These are phyloP conservation scores for Himalopsyche phryganea DNA, from an alignment of 1,140 invertebrate genomes.

Conservation along the genomic window DNA sequence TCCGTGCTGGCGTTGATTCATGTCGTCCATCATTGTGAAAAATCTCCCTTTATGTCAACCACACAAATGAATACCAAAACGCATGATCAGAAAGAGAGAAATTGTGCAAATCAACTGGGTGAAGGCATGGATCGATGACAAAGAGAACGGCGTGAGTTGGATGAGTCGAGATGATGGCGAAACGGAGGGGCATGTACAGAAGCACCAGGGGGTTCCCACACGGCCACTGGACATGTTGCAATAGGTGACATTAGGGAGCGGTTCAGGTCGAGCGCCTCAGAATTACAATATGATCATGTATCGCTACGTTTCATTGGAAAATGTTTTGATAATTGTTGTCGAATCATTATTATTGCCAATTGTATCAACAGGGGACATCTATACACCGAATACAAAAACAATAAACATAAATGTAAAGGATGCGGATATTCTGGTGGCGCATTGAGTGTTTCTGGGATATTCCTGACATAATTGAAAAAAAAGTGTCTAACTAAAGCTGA, in stretches of 20 bases:
- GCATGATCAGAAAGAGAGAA: neutral
- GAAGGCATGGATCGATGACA: too few species aligned
- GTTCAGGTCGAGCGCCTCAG: conserved; percentile 34
- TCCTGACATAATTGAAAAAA: too few species aligned
- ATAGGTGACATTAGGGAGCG: conserved; percentile 26
- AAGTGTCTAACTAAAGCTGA: too few species aligned
- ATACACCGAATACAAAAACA: conserved; percentile 21
- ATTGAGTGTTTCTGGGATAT: too few species aligned
- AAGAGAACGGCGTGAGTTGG: conserved; percentile 15
- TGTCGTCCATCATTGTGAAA: too few species aligned
- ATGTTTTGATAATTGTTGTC: too few species aligned
- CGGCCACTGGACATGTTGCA: conserved; percentile 6
- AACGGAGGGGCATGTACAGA: conserved; percentile 7
- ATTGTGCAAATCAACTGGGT: neutral
- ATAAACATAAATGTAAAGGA: conserved; percentile 1
- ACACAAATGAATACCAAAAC: too few species aligned
- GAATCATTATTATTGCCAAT: neutral
- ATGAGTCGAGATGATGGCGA: conserved; percentile 32
- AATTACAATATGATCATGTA: neutral
- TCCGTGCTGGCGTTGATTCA: too few species aligned
- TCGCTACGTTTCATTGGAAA: too few species aligned
- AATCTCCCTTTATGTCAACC: too few species aligned
- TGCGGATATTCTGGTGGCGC: too few species aligned
- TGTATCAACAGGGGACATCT: conserved; percentile 17
- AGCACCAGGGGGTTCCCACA: conserved; percentile 2